Evolutionary conservation across 2,888 invertebrate species (phyloP).

Genomic region (Rugalucina vietnamica): DNA sequence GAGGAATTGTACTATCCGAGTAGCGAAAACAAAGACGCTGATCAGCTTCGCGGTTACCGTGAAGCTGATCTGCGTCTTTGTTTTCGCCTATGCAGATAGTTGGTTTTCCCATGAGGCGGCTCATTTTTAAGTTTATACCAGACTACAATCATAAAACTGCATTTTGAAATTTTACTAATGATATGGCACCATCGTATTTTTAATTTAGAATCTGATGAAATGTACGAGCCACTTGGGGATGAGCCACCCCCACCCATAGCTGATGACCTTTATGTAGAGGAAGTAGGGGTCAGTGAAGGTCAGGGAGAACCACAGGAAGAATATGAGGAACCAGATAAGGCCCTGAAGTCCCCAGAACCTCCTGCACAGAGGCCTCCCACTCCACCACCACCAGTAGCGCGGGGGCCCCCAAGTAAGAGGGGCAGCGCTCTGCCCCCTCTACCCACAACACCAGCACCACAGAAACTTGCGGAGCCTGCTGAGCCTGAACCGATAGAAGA

Average conservation of each 20-base stretch:
- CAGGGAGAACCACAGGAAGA: neutral
- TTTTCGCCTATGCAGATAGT: no score
- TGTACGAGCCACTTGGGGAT: slow-evolving; percentile 24
- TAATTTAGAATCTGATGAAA: slow-evolving; percentile 28
- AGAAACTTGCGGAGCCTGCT: slow-evolving; percentile 26
- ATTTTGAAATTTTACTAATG: no score
- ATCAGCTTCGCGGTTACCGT: no score
- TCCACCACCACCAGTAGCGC: slow-evolving; percentile 24
- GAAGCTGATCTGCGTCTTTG: no score
- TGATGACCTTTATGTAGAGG: neutral
- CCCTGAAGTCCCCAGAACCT: slow-evolving; percentile 11
- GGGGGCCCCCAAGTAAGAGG: neutral
- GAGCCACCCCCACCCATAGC: neutral
- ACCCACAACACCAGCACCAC: slow-evolving; percentile 36
- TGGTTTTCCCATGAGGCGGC: no score
- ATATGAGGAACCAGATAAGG: neutral
- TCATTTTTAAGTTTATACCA: no score
- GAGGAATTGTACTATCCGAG: no score
- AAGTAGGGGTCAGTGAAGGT: neutral
- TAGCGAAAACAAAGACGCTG: no score
- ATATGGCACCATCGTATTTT: no score
- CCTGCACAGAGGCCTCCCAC: neutral
- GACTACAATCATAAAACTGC: no score
- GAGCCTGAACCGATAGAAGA: slow-evolving; percentile 30
- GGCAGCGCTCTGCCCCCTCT: slow-evolving; percentile 32